phyloP scores from a whole-genome alignment of 2,113 vertebrate species.

The Mohoua ochrocephala region DNA sequence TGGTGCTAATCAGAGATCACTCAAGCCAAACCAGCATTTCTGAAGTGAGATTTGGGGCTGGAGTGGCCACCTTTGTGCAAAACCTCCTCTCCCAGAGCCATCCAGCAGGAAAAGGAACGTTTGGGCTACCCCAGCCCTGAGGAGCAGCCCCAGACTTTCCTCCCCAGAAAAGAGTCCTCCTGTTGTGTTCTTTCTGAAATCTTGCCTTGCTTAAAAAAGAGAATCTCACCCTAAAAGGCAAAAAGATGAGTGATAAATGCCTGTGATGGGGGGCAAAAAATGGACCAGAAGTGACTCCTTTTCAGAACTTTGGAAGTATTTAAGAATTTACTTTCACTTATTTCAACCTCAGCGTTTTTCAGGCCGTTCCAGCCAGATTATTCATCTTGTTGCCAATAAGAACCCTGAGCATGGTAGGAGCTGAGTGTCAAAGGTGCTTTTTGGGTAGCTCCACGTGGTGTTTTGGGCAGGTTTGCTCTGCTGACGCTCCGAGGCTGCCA shows the following conservation, averaged over 20 bases:
- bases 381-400: not conserved
- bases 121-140: not conserved
- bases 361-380: not conserved
- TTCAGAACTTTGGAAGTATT: not conserved
- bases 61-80: not conserved
- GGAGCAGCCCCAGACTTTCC: not conserved
- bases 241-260: not conserved
- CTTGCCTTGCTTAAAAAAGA: not conserved
- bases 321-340: not conserved
- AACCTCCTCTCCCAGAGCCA: not conserved
- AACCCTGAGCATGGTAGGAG: not conserved
- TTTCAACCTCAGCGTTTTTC: not conserved
- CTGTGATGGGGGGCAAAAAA: not conserved
- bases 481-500: not conserved
- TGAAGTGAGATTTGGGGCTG: not conserved
- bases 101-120: not conserved
- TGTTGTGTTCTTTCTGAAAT: not conserved
- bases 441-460: not conserved
- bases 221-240: not conserved
- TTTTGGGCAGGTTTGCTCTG: not conserved
- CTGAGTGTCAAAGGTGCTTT: not conserved
- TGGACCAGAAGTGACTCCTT: not conserved
- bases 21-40: not conserved
- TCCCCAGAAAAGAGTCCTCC: not conserved
- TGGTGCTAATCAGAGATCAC: not conserved